A percentile compares a stretch with the other conserved stretches of the same genome.
These are phyloP conservation scores for Ia io DNA, from an alignment of 2,113 vertebrate species.

Conservation along the genomic window DNA sequence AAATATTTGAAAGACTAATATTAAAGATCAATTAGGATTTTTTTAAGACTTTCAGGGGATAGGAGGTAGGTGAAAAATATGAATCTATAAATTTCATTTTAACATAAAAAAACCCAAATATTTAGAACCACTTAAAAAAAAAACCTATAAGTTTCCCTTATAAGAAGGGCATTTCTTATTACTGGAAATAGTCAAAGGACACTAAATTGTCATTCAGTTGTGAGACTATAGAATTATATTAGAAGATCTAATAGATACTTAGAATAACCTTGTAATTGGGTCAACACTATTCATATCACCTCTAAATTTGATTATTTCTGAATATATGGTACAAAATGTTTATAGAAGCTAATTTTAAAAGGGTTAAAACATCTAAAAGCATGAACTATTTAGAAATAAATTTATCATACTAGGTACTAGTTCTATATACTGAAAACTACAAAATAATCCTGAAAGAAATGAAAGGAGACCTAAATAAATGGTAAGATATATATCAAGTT, in stretches of 20 bases:
- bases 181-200: not conserved
- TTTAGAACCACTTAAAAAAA: not conserved
- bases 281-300: not conserved
- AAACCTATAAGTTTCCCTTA: not conserved
- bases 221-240: not conserved
- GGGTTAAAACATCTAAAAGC: not conserved
- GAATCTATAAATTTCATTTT: not conserved
- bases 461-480: not conserved
- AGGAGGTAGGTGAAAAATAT: not conserved
- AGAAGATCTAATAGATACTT: not conserved
- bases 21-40: not conserved
- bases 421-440: not conserved
- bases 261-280: not conserved
- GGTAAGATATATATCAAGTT: not conserved
- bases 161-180: not conserved
- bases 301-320: conserved; percentile 5
- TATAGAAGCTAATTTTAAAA: not conserved
- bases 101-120: not conserved
- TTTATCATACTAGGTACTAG: not conserved
- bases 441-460: not conserved
- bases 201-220: not conserved
- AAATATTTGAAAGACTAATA: not conserved
- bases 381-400: not conserved
- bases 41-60: not conserved
- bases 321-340: not conserved